Evolutionary conservation across 2,797 vertebrate genomes (phyloP).

Genomic region (Micropoecilia bifurca): DNA sequence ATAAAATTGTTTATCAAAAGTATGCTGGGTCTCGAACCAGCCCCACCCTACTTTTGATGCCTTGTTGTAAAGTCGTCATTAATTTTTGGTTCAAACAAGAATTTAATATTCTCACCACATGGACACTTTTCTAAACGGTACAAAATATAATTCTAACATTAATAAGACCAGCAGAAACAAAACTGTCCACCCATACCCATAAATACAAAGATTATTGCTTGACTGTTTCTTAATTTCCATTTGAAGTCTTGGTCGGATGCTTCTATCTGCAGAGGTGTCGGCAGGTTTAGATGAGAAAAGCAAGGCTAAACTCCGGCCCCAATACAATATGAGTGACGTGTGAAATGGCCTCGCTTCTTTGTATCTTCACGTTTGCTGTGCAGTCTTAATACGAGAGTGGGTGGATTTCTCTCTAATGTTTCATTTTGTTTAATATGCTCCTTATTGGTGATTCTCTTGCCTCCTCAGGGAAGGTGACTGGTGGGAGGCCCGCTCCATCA

Average conservation of each 20-base stretch:
- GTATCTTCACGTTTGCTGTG: neutral
- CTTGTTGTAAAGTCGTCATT: neutral
- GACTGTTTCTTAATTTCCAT: neutral
- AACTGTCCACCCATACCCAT: neutral
- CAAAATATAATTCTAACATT: neutral
- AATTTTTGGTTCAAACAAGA: neutral
- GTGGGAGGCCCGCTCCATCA: slow-evolving; percentile 98
- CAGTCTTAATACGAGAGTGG: slow-evolving; percentile 5
- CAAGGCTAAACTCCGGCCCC: neutral
- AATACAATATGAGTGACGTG: slow-evolving; percentile 16
- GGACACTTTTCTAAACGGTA: neutral
- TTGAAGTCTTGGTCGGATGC: neutral
- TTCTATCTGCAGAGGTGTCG: neutral
- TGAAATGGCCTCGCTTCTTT: neutral
- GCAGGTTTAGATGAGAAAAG: neutral
- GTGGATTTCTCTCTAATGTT: slow-evolving; percentile 1
- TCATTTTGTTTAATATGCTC: slow-evolving; percentile 7
- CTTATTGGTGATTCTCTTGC: slow-evolving; percentile 24
- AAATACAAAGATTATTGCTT: neutral
- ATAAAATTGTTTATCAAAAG: neutral
- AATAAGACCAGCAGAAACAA: neutral
- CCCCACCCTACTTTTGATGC: no score
- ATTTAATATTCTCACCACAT: neutral
- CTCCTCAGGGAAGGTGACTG: slow-evolving; percentile 94
- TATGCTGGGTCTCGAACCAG: neutral